These are phyloP conservation scores for Epinephelus fuscoguttatus DNA, from an alignment of 2,113 vertebrate species.

Conservation along the genomic window DNA sequence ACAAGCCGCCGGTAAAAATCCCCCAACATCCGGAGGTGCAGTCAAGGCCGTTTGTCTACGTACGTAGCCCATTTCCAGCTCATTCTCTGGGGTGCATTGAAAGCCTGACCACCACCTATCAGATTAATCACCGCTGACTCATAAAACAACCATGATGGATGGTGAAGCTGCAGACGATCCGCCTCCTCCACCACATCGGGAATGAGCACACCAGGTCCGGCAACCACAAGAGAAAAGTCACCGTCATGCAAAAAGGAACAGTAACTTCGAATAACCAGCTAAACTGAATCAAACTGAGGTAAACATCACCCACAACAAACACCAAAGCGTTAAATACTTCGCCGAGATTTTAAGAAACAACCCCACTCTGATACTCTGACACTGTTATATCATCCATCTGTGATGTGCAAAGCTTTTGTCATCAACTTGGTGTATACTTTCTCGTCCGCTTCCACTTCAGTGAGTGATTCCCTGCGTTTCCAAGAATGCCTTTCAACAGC, in stretches of 20 bases:
- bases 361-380: conserved; percentile 7
- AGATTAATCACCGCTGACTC: conserved; percentile 71
- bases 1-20: not conserved
- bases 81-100: conserved; percentile 12
- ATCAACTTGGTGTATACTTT: conserved; percentile 34
- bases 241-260: not conserved
- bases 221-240: not conserved
- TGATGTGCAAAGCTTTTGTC: conserved; percentile 47
- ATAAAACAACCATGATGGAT: conserved; percentile 49
- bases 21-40: conserved; percentile 8
- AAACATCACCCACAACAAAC: not conserved
- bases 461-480: conserved; percentile 56
- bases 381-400: conserved; percentile 37
- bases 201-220: not conserved
- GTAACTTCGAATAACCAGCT: not conserved
- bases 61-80: conserved; percentile 4
- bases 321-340: not conserved
- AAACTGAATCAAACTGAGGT: not conserved
- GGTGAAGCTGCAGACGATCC: conserved; percentile 35
- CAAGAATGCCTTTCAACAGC: conserved; percentile 68
- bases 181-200: conserved; percentile 38
- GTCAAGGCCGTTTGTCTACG: conserved; percentile 18
- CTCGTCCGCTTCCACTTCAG: conserved; percentile 45
- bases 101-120: conserved; percentile 39
- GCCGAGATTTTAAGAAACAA: not conserved